A percentile compares a stretch with the other conserved stretches of the same genome.
phyloP scores from a whole-genome alignment of 2,888 invertebrate species.

The Sarcophaga subvicina region DNA sequence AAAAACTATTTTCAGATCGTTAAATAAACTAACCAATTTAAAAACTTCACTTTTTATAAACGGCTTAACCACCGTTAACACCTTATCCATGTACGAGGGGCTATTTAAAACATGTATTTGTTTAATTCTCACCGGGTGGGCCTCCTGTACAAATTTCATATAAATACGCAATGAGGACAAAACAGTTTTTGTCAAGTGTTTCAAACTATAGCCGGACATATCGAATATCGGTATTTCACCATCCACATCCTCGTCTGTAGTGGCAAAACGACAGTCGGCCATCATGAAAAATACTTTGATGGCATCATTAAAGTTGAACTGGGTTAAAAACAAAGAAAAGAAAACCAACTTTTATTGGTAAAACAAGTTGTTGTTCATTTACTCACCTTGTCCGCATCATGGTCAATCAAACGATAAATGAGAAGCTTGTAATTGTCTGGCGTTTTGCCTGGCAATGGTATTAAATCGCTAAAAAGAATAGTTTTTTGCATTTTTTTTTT shows the following conservation, averaged over 20 bases:
- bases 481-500: background rate
- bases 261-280: slow-evolving; percentile 86
- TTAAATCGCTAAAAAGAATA: slow-evolving; percentile 83
- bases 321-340: slow-evolving; percentile 4
- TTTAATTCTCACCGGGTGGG: slow-evolving; percentile 86
- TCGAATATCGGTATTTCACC: slow-evolving; percentile 89
- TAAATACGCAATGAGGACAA: slow-evolving; percentile 86
- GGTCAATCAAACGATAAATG: slow-evolving; percentile 85
- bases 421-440: slow-evolving; percentile 87
- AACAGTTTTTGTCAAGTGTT: slow-evolving; percentile 86
- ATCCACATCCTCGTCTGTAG: slow-evolving; percentile 83
- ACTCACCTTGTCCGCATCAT: slow-evolving; percentile 83
- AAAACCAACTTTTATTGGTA: background rate
- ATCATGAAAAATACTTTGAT: slow-evolving; percentile 89
- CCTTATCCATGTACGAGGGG: slow-evolving; percentile 86
- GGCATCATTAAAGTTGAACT: slow-evolving; percentile 86
- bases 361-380: slow-evolving; percentile 4
- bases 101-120: slow-evolving; percentile 87
- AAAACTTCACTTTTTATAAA: slow-evolving; percentile 87
- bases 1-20: background rate
- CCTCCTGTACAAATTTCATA: slow-evolving; percentile 89
- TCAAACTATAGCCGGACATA: slow-evolving; percentile 85
- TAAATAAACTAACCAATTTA: slow-evolving; percentile 83
- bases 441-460: slow-evolving; percentile 86
- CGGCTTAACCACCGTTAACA: slow-evolving; percentile 85